phyloP scores from a whole-genome alignment of 2,113 vertebrate genomes.

The Pimephales promelas region DNA sequence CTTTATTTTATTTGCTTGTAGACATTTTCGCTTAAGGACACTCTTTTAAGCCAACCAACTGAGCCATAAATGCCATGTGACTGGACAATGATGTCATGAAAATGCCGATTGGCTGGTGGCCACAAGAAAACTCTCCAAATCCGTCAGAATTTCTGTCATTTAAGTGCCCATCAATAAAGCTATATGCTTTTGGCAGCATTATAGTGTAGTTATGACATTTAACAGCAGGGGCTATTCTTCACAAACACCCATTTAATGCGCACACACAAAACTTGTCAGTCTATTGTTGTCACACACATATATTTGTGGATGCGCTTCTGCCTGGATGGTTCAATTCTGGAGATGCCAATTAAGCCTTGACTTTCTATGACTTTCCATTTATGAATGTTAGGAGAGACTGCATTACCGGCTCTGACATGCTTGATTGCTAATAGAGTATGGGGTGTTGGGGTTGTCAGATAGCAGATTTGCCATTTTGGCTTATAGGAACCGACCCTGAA shows the following conservation, averaged over 20 bases:
- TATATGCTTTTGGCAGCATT: not conserved
- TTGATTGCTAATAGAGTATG: constrained; percentile 48
- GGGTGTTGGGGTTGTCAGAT: constrained; percentile 25
- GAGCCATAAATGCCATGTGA: not conserved
- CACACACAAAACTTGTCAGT: not conserved
- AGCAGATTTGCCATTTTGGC: constrained; percentile 36
- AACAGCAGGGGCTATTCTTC: not conserved
- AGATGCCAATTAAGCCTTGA: not conserved
- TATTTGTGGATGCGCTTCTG: constrained; percentile 14
- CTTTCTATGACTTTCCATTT: constrained; percentile 36
- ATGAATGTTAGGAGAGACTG: constrained; percentile 35
- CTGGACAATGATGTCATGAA: not conserved
- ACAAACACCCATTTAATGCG: not conserved
- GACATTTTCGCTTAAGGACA: not conserved
- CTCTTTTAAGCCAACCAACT: not conserved
- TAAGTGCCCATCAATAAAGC: not conserved
- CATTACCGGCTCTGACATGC: constrained; percentile 41
- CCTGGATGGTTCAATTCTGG: constrained; percentile 1
- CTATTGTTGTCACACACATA: not conserved
- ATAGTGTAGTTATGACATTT: not conserved
- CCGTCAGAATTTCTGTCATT: not conserved
- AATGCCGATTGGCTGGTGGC: not conserved
- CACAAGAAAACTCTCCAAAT: not conserved
- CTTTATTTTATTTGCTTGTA: not conserved
- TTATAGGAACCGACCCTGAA: constrained; percentile 24